phyloP scores from a whole-genome alignment of 1,140 invertebrate species.

The Lucilia cuprina region DNA sequence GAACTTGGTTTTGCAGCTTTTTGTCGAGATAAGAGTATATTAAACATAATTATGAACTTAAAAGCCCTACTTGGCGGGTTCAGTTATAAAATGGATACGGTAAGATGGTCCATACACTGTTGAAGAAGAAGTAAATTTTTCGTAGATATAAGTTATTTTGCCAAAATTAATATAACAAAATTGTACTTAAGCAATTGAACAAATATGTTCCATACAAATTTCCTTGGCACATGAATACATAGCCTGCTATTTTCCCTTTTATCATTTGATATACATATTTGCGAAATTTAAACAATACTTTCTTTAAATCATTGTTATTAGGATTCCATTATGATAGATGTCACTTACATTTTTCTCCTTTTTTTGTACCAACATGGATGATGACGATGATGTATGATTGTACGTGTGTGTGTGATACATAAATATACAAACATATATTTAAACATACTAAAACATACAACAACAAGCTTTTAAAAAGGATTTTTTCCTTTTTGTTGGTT shows the following conservation, averaged over 20 bases:
- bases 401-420: background rate
- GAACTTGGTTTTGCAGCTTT: too few relatives aligned
- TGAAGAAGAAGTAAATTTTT: too few relatives aligned
- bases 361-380: background rate
- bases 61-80: too few relatives aligned
- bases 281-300: background rate
- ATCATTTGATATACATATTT: too few relatives aligned
- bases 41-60: too few relatives aligned
- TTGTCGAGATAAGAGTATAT: too few relatives aligned
- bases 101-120: too few relatives aligned
- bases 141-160: too few relatives aligned
- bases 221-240: background rate
- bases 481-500: background rate
- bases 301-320: background rate
- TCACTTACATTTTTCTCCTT: background rate
- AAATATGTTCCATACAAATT: background rate
- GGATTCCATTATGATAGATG: background rate
- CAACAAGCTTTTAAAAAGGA: background rate
- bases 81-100: too few relatives aligned
- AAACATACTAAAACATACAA: background rate
- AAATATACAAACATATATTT: background rate
- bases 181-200: background rate
- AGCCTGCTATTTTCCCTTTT: too few relatives aligned
- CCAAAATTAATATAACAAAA: too few relatives aligned
- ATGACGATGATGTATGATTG: background rate